A percentile compares a stretch with the other conserved stretches of the same genome.
These are phyloP conservation scores for Drosophila kurseongensis DNA, from an alignment of 1,140 invertebrate genomes.

Conservation along the genomic window DNA sequence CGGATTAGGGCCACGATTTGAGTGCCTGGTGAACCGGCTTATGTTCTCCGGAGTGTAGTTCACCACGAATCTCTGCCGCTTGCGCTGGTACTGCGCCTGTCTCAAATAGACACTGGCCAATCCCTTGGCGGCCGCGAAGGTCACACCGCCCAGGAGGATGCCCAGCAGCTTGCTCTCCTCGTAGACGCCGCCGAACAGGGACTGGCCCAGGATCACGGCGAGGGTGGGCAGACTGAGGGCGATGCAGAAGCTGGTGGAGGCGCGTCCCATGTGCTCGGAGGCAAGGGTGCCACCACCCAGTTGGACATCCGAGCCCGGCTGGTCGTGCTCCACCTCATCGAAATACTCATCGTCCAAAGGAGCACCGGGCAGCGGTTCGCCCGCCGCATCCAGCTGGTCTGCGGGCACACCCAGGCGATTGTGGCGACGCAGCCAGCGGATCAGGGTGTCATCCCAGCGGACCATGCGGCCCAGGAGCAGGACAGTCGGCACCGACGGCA, in stretches of 20 bases:
- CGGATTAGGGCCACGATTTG: neutral
- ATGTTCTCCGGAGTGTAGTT: constrained; percentile 27
- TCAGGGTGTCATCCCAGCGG: constrained; percentile 50
- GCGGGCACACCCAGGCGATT: constrained; percentile 10
- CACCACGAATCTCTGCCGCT: constrained; percentile 42
- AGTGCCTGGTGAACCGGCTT: neutral
- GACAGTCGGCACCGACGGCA: constrained; percentile 50
- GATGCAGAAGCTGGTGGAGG: constrained; percentile 37
- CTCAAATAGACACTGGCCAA: constrained; percentile 48
- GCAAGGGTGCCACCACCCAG: constrained; percentile 1
- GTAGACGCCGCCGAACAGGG: constrained; percentile 17
- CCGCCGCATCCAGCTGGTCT: constrained; percentile 37
- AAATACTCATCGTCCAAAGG: constrained; percentile 56
- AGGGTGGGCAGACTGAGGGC: constrained; percentile 63
- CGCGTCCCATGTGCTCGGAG: constrained; percentile 30
- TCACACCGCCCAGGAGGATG: constrained; percentile 53
- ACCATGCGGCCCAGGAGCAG: constrained; percentile 46
- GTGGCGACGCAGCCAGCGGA: constrained; percentile 48
- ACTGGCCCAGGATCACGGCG: constrained; percentile 45
- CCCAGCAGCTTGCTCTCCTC: constrained; percentile 20
- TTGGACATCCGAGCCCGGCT: constrained; percentile 22
- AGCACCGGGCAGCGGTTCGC: constrained; percentile 49
- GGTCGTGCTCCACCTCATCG: constrained; percentile 28
- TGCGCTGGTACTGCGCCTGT: constrained; percentile 33
- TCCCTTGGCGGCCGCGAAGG: constrained; percentile 56